A percentile compares a stretch with the other conserved stretches of the same genome.
phyloP scores from a whole-genome alignment of 2,113 vertebrate species.

The Petrocephalus microphthalmus region DNA sequence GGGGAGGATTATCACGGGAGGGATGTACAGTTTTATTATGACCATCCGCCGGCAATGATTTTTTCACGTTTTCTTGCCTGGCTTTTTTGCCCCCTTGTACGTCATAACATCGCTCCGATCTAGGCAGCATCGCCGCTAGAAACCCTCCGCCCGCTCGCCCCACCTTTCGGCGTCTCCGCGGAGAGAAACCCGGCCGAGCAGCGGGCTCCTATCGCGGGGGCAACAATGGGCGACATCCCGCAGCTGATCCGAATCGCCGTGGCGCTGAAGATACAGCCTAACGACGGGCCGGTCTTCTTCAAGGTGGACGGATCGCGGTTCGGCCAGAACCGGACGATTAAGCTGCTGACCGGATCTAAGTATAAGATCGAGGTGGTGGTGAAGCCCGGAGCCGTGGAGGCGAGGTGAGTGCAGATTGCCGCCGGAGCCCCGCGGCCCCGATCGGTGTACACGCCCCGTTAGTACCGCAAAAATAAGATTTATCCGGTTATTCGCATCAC shows the following conservation, averaged over 20 bases:
- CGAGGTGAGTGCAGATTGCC: conserved; percentile 72
- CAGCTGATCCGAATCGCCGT: conserved; percentile 79
- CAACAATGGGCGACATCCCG: conserved; percentile 75
- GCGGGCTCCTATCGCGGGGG: background rate
- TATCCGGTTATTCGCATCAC: background rate
- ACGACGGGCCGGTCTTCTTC: conserved; percentile 83
- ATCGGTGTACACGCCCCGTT: background rate
- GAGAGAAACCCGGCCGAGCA: background rate
- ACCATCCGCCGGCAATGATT: conserved; percentile 16
- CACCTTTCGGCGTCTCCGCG: background rate
- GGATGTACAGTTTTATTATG: conserved; percentile 22
- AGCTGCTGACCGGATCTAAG: conserved; percentile 89
- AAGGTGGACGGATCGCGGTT: conserved; percentile 92
- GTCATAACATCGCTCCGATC: conserved; percentile 22
- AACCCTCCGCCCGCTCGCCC: conserved; percentile 3
- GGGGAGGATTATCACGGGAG: conserved; percentile 26
- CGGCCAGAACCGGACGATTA: conserved; percentile 91
- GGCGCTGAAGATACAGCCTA: conserved; percentile 85
- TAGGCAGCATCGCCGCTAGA: background rate
- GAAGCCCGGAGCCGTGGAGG: conserved; percentile 77
- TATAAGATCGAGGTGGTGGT: conserved; percentile 86
- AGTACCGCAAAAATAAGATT: background rate
- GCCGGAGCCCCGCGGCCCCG: background rate
- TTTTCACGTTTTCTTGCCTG: conserved; percentile 12
- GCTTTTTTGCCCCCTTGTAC: background rate